These are phyloP conservation scores for Grammomys surdaster DNA, from an alignment of 2,113 vertebrate genomes.

Conservation along the genomic window DNA sequence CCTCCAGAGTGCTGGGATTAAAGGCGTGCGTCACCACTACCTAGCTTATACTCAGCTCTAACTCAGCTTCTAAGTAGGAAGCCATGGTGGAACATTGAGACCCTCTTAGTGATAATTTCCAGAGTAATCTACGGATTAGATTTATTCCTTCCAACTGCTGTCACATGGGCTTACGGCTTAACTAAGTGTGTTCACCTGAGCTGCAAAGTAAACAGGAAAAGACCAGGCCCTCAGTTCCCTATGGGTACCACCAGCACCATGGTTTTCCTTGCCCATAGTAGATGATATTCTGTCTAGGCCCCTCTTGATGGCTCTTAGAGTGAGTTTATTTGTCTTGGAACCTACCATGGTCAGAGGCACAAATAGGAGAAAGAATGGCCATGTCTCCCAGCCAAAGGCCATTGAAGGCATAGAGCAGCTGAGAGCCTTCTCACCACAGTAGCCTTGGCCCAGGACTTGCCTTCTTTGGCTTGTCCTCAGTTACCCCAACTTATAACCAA, in stretches of 20 bases:
- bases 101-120: neutral
- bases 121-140: neutral
- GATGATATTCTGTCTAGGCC: neutral
- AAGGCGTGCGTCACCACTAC: neutral
- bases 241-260: neutral
- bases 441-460: neutral
- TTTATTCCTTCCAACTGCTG: neutral
- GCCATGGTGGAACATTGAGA: neutral
- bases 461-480: neutral
- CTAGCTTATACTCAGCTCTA: neutral
- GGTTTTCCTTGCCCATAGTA: neutral
- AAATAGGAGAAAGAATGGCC: neutral
- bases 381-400: neutral
- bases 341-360: neutral
- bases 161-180: neutral
- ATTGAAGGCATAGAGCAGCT: neutral
- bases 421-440: fast-evolving
- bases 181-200: neutral
- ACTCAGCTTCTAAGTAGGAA: neutral
- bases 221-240: no score
- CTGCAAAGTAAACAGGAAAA: neutral
- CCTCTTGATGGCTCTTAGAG: neutral
- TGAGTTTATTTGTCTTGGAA: neutral
- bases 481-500: neutral
- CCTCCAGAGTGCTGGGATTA: neutral